Conservation (phyloP, 1,140 invertebrate genomes). For the Saccostrea glomerata region DNA sequence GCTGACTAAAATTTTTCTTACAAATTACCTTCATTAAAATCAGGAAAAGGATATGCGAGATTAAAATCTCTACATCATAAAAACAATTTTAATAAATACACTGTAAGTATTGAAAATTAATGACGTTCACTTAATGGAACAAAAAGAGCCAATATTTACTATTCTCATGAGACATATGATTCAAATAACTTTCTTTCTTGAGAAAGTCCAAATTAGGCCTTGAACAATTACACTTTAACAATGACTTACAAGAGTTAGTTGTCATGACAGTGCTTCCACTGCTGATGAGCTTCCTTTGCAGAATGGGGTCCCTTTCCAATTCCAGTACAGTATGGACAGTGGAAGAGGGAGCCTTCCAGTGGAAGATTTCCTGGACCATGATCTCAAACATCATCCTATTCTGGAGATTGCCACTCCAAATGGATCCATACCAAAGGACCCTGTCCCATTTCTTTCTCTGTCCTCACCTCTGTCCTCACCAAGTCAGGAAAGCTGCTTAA, state of each 20-base stretch:
- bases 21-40: too few relatives aligned
- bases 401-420: neutral
- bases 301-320: constrained; percentile 15
- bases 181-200: too few relatives aligned
- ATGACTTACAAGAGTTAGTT: constrained; percentile 6
- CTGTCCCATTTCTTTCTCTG: neutral
- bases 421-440: neutral
- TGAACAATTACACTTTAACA: too few relatives aligned
- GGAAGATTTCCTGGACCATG: neutral
- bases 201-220: too few relatives aligned
- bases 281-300: constrained; percentile 48
- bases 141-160: too few relatives aligned
- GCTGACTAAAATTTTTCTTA: neutral
- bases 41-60: too few relatives aligned
- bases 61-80: too few relatives aligned
- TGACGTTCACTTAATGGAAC: constrained; percentile 82
- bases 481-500: neutral
- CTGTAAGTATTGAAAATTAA: neutral
- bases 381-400: neutral
- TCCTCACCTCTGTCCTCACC: neutral
- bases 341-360: constrained; percentile 8
- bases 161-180: too few relatives aligned
- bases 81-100: too few relatives aligned
- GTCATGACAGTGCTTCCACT: constrained; percentile 53
- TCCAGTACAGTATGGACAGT: constrained; percentile 25